phyloP scores from a whole-genome alignment of 1,140 invertebrate genomes.

The Colletes gigas region DNA sequence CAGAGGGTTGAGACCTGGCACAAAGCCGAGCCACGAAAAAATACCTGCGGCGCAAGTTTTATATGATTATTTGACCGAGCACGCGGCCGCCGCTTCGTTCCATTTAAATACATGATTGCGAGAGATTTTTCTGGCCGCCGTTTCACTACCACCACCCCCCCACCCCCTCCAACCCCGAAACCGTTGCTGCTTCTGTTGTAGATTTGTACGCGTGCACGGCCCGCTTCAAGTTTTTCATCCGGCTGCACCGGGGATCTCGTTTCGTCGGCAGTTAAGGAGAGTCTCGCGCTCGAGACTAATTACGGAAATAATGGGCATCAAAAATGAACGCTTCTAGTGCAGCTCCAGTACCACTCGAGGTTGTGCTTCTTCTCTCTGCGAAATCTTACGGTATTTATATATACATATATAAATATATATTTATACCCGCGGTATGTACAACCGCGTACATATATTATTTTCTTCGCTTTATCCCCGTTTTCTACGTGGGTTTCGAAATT shows the following conservation, averaged over 20 bases:
- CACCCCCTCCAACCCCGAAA: no score
- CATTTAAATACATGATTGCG: constrained; percentile 55
- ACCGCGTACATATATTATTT: not conserved
- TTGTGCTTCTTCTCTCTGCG: not conserved
- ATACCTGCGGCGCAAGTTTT: constrained; percentile 27
- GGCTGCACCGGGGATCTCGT: constrained; percentile 36
- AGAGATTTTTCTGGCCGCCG: constrained; percentile 34
- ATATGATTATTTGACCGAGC: constrained; percentile 50
- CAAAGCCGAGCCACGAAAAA: constrained; percentile 25
- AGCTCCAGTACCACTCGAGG: constrained; percentile 14
- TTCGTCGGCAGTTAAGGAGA: constrained; percentile 40
- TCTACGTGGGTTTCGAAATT: not conserved
- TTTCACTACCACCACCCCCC: not conserved
- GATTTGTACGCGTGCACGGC: not conserved
- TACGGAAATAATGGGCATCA: constrained; percentile 48
- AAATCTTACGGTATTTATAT: constrained; percentile 35
- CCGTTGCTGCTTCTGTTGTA: not conserved
- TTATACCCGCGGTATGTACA: no score
- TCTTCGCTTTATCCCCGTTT: no score
- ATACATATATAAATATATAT: not conserved
- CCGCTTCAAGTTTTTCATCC: constrained; percentile 32
- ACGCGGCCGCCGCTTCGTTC: constrained; percentile 35
- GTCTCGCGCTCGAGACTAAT: constrained; percentile 44
- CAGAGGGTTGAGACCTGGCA: no score
- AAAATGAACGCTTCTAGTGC: constrained; percentile 48